Evolutionary conservation across 2,113 vertebrate genomes (phyloP).

Genomic region (Sapajus apella): DNA sequence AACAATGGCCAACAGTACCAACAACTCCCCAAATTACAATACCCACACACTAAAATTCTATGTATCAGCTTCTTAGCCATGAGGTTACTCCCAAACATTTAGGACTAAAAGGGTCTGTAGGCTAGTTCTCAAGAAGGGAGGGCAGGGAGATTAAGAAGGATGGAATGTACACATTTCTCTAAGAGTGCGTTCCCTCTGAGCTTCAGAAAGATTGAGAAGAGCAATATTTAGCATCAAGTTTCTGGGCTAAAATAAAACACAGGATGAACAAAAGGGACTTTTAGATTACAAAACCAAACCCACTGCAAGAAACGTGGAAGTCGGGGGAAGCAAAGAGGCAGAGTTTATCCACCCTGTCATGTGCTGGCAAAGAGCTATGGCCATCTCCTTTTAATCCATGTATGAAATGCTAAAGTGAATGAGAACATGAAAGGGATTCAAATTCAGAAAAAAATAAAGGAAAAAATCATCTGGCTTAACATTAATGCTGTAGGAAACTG

Average conservation of each 20-base stretch:
- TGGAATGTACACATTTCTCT: rapidly evolving
- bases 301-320: neutral
- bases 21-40: neutral
- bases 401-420: neutral
- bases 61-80: neutral
- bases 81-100: neutral
- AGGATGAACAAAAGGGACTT: neutral
- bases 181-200: neutral
- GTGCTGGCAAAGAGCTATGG: neutral
- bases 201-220: neutral
- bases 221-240: neutral
- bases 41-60: neutral
- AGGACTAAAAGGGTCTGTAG: neutral
- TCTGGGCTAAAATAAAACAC: neutral
- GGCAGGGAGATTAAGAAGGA: neutral
- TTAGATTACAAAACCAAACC: neutral
- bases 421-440: neutral
- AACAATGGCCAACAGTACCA: conserved; percentile 14
- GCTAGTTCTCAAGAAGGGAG: neutral
- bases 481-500: neutral
- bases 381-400: neutral
- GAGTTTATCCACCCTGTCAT: neutral
- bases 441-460: neutral
- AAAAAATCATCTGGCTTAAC: neutral
- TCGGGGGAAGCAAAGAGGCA: neutral